Base-by-base conservation (phyloP, 2,797 vertebrate genomes). In the Notolabrus celidotus region DNA sequence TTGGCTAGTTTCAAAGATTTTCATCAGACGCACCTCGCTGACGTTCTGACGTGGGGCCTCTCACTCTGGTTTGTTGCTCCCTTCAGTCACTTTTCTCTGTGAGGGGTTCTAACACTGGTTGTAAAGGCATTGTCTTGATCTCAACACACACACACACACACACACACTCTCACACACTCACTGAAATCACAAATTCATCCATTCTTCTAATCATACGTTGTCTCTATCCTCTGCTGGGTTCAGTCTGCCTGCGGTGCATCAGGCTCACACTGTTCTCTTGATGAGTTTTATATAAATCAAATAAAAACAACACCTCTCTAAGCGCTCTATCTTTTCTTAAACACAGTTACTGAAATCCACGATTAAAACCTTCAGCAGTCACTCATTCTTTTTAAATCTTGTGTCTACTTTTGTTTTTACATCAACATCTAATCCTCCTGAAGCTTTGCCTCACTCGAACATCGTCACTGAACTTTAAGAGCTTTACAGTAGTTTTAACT, bases 121-220 rank as follows among this genome's bases (percentile, higher is more conserved):
- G n/a, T 79, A 81, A 89, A 90, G 85, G 81, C 86, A 74, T 82
- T 34, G 22, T 72, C 55, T 67, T 79, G 7, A 23, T 62, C 31
- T 79, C 36, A 77, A 81, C 39, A 51, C 43, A 29, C 16, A 29
- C 16, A 4, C 15, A 55, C 66, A 60, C 39, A 1, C 69, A 65
- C n/a, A 47, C 59, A 38, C 43, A 17, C 3, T 36, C 22, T 56
- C 58, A 62, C 31, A 57, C 64, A 61, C n/a, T 67, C 58, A 54
- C 36, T 49, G 5, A 51, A 55, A 49, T 46, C 45, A 25, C 59
- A 39, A 42, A 19, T 3, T 42, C 22, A 56, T 31, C 29, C 29
- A 5, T 31, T n/a, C n/a, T n/a, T n/a, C n/a, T n/a, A n/a, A n/a
- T n/a, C n/a, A n/a, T n/a, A n/a, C n/a, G n/a, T n/a, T n/a, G n/a